These are phyloP conservation scores for Alca torda DNA, from an alignment of 2,797 vertebrate genomes.

Conservation along the genomic window DNA sequence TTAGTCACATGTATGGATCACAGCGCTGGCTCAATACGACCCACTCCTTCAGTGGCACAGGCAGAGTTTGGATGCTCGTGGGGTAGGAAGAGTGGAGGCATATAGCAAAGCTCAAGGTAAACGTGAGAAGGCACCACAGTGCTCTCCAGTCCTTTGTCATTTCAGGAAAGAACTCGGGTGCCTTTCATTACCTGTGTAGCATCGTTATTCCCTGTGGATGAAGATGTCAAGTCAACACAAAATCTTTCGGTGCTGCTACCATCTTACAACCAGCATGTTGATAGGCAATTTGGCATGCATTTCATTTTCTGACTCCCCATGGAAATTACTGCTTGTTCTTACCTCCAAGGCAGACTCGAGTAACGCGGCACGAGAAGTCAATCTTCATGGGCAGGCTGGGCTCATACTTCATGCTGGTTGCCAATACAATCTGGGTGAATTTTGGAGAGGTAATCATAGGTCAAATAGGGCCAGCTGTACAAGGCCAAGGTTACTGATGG, in stretches of 20 bases:
- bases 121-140: background rate
- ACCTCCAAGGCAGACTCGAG: background rate
- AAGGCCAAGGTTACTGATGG: background rate
- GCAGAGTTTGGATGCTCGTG: background rate
- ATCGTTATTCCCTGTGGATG: background rate
- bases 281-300: background rate
- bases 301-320: background rate
- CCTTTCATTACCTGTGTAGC: background rate
- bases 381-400: background rate
- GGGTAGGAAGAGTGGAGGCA: background rate
- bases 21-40: background rate
- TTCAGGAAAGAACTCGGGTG: background rate
- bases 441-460: background rate
- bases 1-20: background rate
- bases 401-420: background rate
- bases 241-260: background rate
- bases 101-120: background rate
- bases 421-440: background rate
- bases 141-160: background rate
- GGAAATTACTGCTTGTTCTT: background rate
- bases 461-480: background rate
- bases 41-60: background rate
- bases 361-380: background rate
- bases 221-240: background rate
- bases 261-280: background rate